Percentiles rank a stretch among this genome's conserved stretches.
Evolutionary conservation across 2,888 invertebrate genomes (phyloP).

Genomic region (Cecidostiba fungosa): DNA sequence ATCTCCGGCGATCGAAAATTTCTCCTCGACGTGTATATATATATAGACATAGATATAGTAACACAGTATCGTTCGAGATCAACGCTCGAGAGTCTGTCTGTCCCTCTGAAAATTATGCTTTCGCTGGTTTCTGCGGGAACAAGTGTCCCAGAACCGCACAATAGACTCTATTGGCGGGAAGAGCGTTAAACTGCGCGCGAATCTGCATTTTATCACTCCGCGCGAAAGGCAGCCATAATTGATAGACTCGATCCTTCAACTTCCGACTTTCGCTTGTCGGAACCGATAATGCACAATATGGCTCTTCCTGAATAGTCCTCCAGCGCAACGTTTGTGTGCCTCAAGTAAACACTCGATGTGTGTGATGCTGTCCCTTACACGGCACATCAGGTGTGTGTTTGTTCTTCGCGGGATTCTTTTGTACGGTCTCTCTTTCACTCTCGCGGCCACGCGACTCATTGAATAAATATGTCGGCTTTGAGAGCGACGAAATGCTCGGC

Average conservation of each 20-base stretch:
- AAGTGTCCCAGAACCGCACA: background rate
- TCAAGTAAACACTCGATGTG: background rate
- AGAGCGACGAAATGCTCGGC: background rate
- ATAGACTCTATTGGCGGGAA: background rate
- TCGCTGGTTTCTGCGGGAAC: conserved; percentile 23
- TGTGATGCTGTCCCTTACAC: background rate
- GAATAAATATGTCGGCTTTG: background rate
- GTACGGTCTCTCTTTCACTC: background rate
- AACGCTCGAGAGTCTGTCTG: too few species aligned
- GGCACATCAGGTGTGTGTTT: background rate
- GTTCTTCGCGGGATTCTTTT: background rate
- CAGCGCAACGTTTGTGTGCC: background rate
- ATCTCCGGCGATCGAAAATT: conserved; percentile 40
- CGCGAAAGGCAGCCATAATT: background rate
- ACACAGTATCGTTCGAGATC: background rate
- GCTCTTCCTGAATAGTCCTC: background rate
- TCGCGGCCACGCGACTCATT: conserved; percentile 7
- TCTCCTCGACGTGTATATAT: conserved; percentile 23
- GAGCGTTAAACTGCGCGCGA: background rate
- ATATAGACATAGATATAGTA: too few species aligned
- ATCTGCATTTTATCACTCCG: background rate
- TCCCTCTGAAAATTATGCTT: conserved; percentile 42
- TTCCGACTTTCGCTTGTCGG: conserved; percentile 1
- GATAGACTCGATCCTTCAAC: conserved; percentile 4
- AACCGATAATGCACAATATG: background rate